phyloP scores from a whole-genome alignment of 2,888 invertebrate genomes.

The Agrenia bidenticulata region DNA sequence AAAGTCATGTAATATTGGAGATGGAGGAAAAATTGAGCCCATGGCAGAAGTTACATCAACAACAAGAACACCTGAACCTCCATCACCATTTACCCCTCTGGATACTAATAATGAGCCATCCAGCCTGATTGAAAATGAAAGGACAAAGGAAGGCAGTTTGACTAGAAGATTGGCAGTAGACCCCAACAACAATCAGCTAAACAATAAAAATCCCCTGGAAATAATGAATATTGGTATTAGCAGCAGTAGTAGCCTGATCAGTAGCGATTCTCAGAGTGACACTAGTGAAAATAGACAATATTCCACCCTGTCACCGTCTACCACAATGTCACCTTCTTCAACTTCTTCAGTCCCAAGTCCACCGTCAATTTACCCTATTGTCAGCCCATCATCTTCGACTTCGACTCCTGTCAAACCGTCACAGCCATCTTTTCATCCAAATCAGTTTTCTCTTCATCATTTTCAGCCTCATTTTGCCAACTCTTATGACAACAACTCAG shows the following conservation, averaged over 20 bases:
- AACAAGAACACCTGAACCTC: slow-evolving; percentile 45
- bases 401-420: slow-evolving; percentile 38
- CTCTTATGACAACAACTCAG: slow-evolving; percentile 19
- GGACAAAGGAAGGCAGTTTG: background rate
- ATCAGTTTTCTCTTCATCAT: slow-evolving; percentile 29
- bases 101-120: background rate
- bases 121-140: background rate
- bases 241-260: slow-evolving; percentile 19
- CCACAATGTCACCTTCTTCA: slow-evolving; percentile 22
- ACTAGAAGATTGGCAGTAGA: slow-evolving; percentile 14
- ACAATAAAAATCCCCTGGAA: slow-evolving; percentile 28
- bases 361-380: slow-evolving; percentile 23
- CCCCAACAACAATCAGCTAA: slow-evolving; percentile 13
- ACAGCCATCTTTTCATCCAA: slow-evolving; percentile 32
- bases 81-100: slow-evolving; percentile 4
- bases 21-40: slow-evolving; percentile 24
- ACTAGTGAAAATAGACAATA: slow-evolving; percentile 37
- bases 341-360: slow-evolving; percentile 30
- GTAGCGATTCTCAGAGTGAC: slow-evolving; percentile 18
- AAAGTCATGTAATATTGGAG: slow-evolving; percentile 14
- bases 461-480: slow-evolving; percentile 9
- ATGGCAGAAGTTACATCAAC: slow-evolving; percentile 44
- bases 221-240: slow-evolving; percentile 29
- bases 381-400: slow-evolving; percentile 19
- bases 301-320: slow-evolving; percentile 26